A percentile compares a stretch with the other conserved stretches of the same genome.
These are phyloP conservation scores for Chlamydotis undulata DNA, from an alignment of 2,113 vertebrate genomes.

Conservation along the genomic window DNA sequence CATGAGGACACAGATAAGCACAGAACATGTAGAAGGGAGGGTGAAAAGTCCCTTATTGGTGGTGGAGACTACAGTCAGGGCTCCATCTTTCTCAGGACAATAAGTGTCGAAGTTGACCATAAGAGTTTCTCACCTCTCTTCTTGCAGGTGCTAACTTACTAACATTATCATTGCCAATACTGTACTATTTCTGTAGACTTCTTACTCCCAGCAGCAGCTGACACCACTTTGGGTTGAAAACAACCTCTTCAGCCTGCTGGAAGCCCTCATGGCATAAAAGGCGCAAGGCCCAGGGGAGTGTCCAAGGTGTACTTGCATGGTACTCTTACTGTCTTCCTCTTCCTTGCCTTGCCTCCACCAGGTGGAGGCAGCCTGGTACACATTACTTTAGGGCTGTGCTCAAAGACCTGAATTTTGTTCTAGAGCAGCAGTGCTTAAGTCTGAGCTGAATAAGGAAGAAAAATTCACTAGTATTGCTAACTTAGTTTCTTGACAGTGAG, in stretches of 20 bases:
- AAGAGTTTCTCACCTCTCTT: background rate
- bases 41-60: background rate
- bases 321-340: background rate
- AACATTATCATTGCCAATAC: background rate
- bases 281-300: no score
- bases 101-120: background rate
- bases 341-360: background rate
- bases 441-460: background rate
- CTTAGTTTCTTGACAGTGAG: background rate
- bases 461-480: background rate
- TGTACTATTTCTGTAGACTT: background rate
- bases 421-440: background rate
- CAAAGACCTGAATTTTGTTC: background rate
- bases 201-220: background rate
- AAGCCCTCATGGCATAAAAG: background rate
- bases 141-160: background rate
- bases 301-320: background rate
- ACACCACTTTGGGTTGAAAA: background rate
- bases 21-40: accelerated
- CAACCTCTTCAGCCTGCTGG: background rate
- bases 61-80: background rate
- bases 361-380: background rate
- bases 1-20: background rate
- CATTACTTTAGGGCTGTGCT: background rate
- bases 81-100: background rate